Evolutionary conservation across 2,113 vertebrate genomes (phyloP), one percentile per base, ranked within the genome.

Genomic region (Delphinapterus leucas): DNA sequence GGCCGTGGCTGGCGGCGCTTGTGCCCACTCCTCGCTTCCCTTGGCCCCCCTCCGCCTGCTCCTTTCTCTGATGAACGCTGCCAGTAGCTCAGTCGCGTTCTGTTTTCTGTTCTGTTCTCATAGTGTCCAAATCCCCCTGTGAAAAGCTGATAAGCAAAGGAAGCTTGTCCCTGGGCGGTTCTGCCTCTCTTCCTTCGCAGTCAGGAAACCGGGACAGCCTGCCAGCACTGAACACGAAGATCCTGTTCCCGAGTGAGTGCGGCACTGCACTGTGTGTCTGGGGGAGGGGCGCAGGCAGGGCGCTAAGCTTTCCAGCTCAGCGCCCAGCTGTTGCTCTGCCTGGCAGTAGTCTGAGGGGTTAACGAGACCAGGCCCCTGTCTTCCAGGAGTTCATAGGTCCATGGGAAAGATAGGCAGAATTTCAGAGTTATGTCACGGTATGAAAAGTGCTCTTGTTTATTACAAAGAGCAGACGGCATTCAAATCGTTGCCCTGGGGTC

Each of bases 111-210:
- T 97, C 73, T 98, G 88, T 76, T 97, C 98, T 88, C 79, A 8
- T 98, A 99, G 99, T 96, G 2, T 98, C 98, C 98, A 99, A 99
- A 94, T 98, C 99, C 8, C 99, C 99, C 1, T 99, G 99, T 3
- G 99, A 99, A 98, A 99, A 99, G 98, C 98, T 99, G 81, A 99
- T 99, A 98, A 98, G 98, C 97, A 99, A 99, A 99, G 99, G 99
- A 96, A 98, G 98, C 95, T 97, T 99, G 96, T 98, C 98, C 0
- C 90, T 99, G 84, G 99, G 99, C 96, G 99, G 99, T 98, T 99
- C 99, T 3, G 98, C 99, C 17, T 99, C 99, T 95, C 99, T 99
- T 98, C 99, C 99, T 98, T 98, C 98, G n/a, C 99, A 99, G 90
- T 98, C 99, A 87, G 99, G 99, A 98, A 99, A 97, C 96, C 97